These are phyloP conservation scores for Calcarius lapponicus DNA, from an alignment of 2,797 vertebrate genomes.

Conservation along the genomic window DNA sequence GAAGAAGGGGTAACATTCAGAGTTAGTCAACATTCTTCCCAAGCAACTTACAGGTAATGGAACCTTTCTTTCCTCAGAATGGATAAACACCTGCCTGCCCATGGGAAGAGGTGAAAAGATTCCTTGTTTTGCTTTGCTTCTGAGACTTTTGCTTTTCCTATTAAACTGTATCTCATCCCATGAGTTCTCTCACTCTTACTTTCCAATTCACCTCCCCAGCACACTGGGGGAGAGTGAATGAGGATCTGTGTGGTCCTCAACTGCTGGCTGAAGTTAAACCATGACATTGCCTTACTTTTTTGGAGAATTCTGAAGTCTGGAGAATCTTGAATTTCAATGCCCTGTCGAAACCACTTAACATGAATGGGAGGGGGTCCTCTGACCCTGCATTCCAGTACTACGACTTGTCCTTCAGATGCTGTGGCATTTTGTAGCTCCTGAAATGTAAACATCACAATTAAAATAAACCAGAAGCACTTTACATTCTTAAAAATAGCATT, in stretches of 20 bases:
- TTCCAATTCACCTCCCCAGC: neutral
- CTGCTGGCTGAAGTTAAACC: neutral
- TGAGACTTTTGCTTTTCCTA: neutral
- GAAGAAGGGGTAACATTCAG: neutral
- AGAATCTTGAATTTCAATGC: constrained; percentile 91
- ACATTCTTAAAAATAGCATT: neutral
- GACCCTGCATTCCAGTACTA: constrained; percentile 93
- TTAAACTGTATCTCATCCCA: neutral
- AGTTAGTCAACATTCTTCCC: neutral
- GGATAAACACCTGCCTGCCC: neutral
- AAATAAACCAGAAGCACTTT: neutral
- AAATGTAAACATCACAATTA: constrained; percentile 8
- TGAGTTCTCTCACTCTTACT: neutral
- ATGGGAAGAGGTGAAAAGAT: neutral
- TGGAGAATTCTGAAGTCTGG: constrained; percentile 97
- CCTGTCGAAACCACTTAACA: constrained; percentile 92
- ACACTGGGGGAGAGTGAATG: neutral
- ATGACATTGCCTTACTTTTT: constrained; percentile 85
- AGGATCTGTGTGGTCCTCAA: neutral
- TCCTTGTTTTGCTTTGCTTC: neutral
- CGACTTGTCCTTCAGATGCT: constrained; percentile 91
- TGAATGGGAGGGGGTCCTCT: constrained; percentile 84
- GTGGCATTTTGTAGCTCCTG: constrained; percentile 88
- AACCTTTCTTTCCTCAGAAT: neutral
- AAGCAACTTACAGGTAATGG: neutral